Percentiles rank a stretch among this genome's conserved stretches.
These are phyloP conservation scores for Netelia inedita DNA, from an alignment of 2,888 invertebrate genomes.

Conservation along the genomic window DNA sequence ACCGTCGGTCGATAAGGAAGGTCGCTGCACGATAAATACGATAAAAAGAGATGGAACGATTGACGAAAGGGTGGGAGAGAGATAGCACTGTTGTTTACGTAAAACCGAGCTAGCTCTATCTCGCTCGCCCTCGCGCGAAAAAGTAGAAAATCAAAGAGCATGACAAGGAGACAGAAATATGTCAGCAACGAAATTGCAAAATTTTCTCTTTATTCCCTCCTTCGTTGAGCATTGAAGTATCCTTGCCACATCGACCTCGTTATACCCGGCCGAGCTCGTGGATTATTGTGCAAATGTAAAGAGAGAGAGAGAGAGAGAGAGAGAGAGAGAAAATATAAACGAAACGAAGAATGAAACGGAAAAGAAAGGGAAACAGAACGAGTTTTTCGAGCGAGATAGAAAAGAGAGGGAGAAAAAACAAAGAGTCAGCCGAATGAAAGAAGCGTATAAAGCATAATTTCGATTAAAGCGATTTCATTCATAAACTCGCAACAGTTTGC, in stretches of 20 bases:
- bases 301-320: neutral
- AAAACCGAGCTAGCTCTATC: neutral
- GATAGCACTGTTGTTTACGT: slow-evolving; percentile 7
- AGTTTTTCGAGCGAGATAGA: slow-evolving; percentile 17
- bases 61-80: neutral
- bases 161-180: neutral
- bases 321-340: slow-evolving; percentile 1
- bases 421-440: slow-evolving; percentile 18
- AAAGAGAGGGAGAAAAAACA: slow-evolving; percentile 16
- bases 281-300: slow-evolving; percentile 63
- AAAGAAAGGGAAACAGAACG: slow-evolving; percentile 33
- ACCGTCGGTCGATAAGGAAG: slow-evolving; percentile 72
- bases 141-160: slow-evolving; percentile 8
- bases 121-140: neutral
- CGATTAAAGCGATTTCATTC: slow-evolving; percentile 67
- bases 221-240: slow-evolving; percentile 46
- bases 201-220: slow-evolving; percentile 33
- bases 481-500: slow-evolving; percentile 61
- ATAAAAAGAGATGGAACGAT: slow-evolving; percentile 35
- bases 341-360: slow-evolving; percentile 25
- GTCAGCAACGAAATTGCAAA: slow-evolving; percentile 53
- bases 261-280: slow-evolving; percentile 59
- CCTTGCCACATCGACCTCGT: slow-evolving; percentile 69
- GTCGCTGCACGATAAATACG: slow-evolving; percentile 7
- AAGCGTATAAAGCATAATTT: slow-evolving; percentile 44